These are phyloP conservation scores for Cryptus armator DNA, from an alignment of 2,888 invertebrate species.

Conservation along the genomic window DNA sequence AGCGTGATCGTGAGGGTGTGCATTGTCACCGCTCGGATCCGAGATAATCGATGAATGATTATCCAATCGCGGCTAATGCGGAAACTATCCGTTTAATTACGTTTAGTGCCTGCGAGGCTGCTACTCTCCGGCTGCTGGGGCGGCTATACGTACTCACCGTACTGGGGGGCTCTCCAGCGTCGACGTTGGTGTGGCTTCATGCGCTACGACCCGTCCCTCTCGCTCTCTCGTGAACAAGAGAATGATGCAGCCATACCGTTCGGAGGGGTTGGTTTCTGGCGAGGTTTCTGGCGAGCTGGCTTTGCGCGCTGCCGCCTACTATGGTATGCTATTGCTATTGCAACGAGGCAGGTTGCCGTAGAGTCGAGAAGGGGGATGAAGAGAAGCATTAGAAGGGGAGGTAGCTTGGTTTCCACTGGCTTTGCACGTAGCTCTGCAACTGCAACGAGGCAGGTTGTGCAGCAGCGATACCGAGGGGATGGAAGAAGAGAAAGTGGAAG, in stretches of 20 bases:
- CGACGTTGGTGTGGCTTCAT: slow-evolving; percentile 61
- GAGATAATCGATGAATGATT: slow-evolving; percentile 84
- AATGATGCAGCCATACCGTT: slow-evolving; percentile 50
- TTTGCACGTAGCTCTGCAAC: slow-evolving; percentile 67
- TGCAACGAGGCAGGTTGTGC: slow-evolving; percentile 60
- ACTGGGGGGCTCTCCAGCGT: slow-evolving; percentile 25
- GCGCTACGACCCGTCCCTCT: slow-evolving; percentile 46
- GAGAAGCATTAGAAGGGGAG: slow-evolving; percentile 53
- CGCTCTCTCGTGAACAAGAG: slow-evolving; percentile 27
- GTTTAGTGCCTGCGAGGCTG: slow-evolving; percentile 80
- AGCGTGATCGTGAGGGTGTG: slow-evolving; percentile 59
- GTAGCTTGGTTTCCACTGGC: slow-evolving; percentile 67
- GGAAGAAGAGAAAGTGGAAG: slow-evolving; percentile 52
- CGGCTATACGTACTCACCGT: slow-evolving; percentile 59
- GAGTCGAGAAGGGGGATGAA: slow-evolving; percentile 43
- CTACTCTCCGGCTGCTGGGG: slow-evolving; percentile 58
- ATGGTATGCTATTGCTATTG: slow-evolving; percentile 45
- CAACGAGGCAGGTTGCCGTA: slow-evolving; percentile 42
- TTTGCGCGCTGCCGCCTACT: slow-evolving; percentile 70
- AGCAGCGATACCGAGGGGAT: slow-evolving; percentile 37
- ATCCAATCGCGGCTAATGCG: slow-evolving; percentile 84
- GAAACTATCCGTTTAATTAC: slow-evolving; percentile 85
- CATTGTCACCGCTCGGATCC: slow-evolving; percentile 75
- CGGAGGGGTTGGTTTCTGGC: slow-evolving; percentile 61
- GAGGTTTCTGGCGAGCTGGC: slow-evolving; percentile 72